phyloP scores from a whole-genome alignment of 1,140 invertebrate species.

The Nephila pilipes region DNA sequence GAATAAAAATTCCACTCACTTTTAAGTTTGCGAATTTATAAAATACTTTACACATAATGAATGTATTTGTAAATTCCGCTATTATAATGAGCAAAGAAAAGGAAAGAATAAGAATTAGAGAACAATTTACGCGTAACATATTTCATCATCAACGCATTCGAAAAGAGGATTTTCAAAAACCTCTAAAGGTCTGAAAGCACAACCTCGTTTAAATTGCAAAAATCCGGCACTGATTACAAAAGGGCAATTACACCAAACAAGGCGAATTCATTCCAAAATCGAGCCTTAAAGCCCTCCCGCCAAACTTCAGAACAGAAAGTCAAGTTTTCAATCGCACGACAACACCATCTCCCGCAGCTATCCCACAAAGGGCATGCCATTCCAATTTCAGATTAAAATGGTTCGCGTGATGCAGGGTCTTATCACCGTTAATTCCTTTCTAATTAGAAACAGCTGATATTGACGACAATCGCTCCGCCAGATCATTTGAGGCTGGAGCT shows the following conservation, averaged over 20 bases:
- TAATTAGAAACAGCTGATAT: conserved; percentile 51
- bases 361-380: neutral
- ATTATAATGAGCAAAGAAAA: too few relatives aligned
- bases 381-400: conserved; percentile 40
- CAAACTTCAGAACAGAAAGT: neutral
- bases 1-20: too few relatives aligned
- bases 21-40: too few relatives aligned
- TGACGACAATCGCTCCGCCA: neutral
- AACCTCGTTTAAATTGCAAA: neutral
- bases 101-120: too few relatives aligned
- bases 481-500: neutral
- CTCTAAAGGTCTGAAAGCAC: neutral
- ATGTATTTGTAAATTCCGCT: too few relatives aligned
- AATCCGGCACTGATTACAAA: neutral
- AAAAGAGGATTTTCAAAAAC: neutral
- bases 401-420: neutral
- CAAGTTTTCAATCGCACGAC: conserved; percentile 8
- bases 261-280: conserved; percentile 15
- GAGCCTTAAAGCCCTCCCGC: neutral
- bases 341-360: neutral
- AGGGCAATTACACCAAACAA: neutral
- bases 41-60: too few relatives aligned
- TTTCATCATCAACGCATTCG: neutral
- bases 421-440: conserved; percentile 58
- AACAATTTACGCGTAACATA: too few relatives aligned